Evolutionary conservation across 2,888 invertebrate species (phyloP).

Genomic region (Sarcophaga carnaria): DNA sequence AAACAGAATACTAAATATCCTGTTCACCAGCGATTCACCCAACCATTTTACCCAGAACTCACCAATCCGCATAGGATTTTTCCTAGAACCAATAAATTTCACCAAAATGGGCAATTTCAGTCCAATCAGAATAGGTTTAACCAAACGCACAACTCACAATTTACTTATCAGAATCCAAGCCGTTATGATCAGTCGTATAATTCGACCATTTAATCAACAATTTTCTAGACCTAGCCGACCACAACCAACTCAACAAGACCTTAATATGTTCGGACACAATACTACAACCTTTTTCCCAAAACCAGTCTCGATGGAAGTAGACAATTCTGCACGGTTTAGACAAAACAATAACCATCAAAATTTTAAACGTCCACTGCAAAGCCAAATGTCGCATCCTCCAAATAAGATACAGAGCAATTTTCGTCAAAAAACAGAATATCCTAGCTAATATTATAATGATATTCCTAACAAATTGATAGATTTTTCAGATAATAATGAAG

Average conservation of each 20-base stretch:
- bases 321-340: not conserved
- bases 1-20: not conserved
- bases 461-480: too few species aligned
- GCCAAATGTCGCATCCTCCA: constrained; percentile 7
- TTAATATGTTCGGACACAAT: not conserved
- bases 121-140: not conserved
- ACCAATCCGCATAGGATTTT: not conserved
- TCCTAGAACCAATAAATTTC: too few species aligned
- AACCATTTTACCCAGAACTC: constrained; percentile 24
- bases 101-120: too few species aligned
- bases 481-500: too few species aligned
- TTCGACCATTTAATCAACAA: not conserved
- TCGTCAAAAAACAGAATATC: constrained; percentile 12
- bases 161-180: not conserved
- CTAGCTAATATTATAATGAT: not conserved
- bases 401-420: constrained; percentile 33
- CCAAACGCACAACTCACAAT: not conserved
- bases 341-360: not conserved
- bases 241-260: not conserved
- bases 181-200: not conserved
- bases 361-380: not conserved
- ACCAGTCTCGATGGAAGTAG: too few species aligned
- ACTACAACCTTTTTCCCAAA: too few species aligned
- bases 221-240: not conserved
- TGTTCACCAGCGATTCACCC: not conserved